Percentiles rank a stretch among this genome's conserved stretches.
Evolutionary conservation across 2,797 vertebrate genomes (phyloP).

Genomic region (Gila robusta): DNA sequence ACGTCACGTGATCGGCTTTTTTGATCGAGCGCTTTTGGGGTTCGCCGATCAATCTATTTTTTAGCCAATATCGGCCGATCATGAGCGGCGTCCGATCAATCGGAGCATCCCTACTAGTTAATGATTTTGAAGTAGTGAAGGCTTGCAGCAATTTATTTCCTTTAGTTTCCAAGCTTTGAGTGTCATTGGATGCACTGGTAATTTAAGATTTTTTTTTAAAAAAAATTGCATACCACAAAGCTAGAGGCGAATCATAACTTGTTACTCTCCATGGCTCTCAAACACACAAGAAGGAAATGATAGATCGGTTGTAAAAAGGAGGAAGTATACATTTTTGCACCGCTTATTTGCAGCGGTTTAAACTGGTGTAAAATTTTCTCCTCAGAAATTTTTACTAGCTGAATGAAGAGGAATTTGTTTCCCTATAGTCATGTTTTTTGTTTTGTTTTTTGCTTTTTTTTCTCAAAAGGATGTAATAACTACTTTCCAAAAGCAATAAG

Average conservation of each 20-base stretch:
- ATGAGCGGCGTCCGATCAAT: too few relatives aligned
- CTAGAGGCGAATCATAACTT: background rate
- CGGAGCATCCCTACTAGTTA: too few relatives aligned
- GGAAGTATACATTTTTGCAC: background rate
- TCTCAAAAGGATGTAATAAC: background rate
- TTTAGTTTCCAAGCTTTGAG: background rate
- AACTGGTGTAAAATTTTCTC: background rate
- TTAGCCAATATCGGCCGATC: too few relatives aligned
- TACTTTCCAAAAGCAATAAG: background rate
- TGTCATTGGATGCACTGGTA: background rate
- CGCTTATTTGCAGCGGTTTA: too few relatives aligned
- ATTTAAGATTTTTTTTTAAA: background rate
- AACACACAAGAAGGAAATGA: background rate
- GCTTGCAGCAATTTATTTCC: background rate
- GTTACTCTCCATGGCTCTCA: background rate
- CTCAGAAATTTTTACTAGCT: background rate
- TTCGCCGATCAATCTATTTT: too few relatives aligned
- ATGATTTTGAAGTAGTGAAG: background rate
- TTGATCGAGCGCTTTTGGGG: too few relatives aligned
- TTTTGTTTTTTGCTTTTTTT: background rate
- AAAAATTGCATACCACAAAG: slow-evolving; percentile 1
- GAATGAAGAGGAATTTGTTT: background rate
- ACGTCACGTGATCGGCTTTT: too few relatives aligned
- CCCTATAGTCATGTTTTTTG: too few relatives aligned
- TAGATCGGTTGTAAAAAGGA: background rate